Evolutionary conservation across 2,797 vertebrate genomes (phyloP), one percentile per base, ranked within the genome.

Genomic region (Microtus agrestis): DNA sequence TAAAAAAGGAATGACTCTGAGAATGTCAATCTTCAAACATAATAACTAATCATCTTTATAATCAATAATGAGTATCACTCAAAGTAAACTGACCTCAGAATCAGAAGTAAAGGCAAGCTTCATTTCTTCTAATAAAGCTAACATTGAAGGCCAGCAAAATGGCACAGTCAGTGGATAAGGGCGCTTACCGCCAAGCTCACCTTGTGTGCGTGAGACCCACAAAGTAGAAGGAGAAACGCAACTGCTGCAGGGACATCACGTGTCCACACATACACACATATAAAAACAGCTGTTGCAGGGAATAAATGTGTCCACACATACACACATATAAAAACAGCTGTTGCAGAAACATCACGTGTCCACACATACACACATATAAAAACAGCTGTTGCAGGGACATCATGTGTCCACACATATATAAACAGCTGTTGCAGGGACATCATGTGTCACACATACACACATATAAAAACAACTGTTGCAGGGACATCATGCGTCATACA

Each of bases 31-130:
- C 78, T 91, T 92, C 76, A 87, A 86, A 86, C 29, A 92, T 74
- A 96, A 84, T 61, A 96, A 93, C 40, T 92, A 79, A 93, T 74
- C 71, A 89, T 74, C 77, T 89, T 89, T 81, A 91, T 71, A 84
- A 90, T 79, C 94, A 97, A 51, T 61, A 91, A 78, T 31, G 43
- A 96, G 82, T 27, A 94, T 63, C 79, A 95, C 34, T 96, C 67
- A 89, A 91, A 96, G 81, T 85, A 91, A 87, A 95, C 13, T 54
- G 43, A 71, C 69, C 69, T 93, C n/a, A 79, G 43, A 67, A 76
- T 93, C 78, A 91, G 61, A 92, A 92, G 48, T 86, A 56, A 92
- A 85, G 67, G 89, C 73, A 93, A 81, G 34, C 56, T 79, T 61
- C 87, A 78, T 74, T 82, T 94, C 74, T 63, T 82, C 90, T 92